These are phyloP conservation scores for Hyperopisus bebe DNA, from an alignment of 2,113 vertebrate species.

Conservation along the genomic window DNA sequence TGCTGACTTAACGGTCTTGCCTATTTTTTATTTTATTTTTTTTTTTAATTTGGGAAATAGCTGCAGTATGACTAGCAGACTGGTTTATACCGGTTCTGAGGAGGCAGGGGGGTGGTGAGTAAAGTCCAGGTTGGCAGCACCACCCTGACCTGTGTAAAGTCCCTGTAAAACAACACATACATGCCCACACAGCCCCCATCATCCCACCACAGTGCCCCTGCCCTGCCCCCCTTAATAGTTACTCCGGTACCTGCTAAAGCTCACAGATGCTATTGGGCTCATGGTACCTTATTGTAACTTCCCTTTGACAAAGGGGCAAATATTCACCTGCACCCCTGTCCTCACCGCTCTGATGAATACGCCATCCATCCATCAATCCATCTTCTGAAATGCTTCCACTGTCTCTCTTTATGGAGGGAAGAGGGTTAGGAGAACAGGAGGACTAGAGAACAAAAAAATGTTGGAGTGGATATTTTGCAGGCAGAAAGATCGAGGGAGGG, in stretches of 20 bases:
- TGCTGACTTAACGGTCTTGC: neutral
- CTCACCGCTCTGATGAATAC: neutral
- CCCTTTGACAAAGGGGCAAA: neutral
- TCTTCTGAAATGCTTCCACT: neutral
- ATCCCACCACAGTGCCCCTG: neutral
- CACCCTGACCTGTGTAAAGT: neutral
- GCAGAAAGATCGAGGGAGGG: slow-evolving; percentile 1
- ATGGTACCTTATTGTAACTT: neutral
- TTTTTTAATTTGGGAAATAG: neutral
- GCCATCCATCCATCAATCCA: neutral
- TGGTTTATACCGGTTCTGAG: neutral
- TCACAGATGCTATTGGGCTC: neutral
- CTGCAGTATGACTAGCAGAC: neutral
- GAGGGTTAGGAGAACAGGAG: neutral
- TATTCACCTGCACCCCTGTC: neutral
- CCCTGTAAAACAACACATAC: neutral
- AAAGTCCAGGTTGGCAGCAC: neutral
- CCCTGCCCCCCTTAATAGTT: neutral
- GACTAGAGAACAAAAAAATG: slow-evolving; percentile 26
- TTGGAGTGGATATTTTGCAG: slow-evolving; percentile 19
- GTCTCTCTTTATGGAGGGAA: neutral
- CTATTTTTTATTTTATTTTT: neutral
- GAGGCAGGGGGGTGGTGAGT: neutral
- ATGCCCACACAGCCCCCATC: neutral
- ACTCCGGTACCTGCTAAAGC: neutral